These are phyloP conservation scores for Acleris holmiana DNA, from an alignment of 2,888 invertebrate genomes.

Conservation along the genomic window DNA sequence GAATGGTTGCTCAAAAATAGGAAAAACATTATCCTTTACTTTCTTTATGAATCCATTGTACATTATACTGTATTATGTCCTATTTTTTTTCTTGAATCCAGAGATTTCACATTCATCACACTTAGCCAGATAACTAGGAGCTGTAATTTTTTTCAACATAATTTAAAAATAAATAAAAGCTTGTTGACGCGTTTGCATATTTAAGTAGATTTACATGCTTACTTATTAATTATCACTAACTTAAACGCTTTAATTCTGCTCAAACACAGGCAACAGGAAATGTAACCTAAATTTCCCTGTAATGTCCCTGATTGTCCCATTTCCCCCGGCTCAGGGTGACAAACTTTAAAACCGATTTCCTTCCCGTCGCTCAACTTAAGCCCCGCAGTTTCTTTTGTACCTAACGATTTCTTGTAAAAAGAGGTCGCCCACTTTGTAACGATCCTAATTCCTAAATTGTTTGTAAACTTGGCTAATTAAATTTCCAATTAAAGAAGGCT, in stretches of 20 bases:
- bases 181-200: too few relatives aligned
- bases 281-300: slow-evolving; percentile 9
- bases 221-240: not conserved
- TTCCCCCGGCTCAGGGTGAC: slow-evolving; percentile 48
- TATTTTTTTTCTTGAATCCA: too few relatives aligned
- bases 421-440: slow-evolving; percentile 22
- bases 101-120: too few relatives aligned
- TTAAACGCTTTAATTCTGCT: not conserved
- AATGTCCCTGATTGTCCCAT: slow-evolving; percentile 11
- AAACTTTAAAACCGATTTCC: slow-evolving; percentile 53
- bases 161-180: too few relatives aligned
- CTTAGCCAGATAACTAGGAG: too few relatives aligned
- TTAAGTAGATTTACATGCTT: not conserved
- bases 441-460: slow-evolving; percentile 26
- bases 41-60: too few relatives aligned
- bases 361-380: slow-evolving; percentile 40
- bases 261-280: slow-evolving; percentile 4
- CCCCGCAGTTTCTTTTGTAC: slow-evolving; percentile 10
- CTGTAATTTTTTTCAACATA: too few relatives aligned
- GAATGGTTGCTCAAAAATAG: too few relatives aligned
- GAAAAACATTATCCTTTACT: too few relatives aligned
- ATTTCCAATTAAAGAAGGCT: slow-evolving; percentile 24
- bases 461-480: slow-evolving; percentile 30
- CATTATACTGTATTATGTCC: too few relatives aligned
- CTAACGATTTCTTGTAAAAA: slow-evolving; percentile 20